A percentile compares a stretch with the other conserved stretches of the same genome.
phyloP scores from a whole-genome alignment of 2,113 vertebrate genomes.

The Glaucomys volans region DNA sequence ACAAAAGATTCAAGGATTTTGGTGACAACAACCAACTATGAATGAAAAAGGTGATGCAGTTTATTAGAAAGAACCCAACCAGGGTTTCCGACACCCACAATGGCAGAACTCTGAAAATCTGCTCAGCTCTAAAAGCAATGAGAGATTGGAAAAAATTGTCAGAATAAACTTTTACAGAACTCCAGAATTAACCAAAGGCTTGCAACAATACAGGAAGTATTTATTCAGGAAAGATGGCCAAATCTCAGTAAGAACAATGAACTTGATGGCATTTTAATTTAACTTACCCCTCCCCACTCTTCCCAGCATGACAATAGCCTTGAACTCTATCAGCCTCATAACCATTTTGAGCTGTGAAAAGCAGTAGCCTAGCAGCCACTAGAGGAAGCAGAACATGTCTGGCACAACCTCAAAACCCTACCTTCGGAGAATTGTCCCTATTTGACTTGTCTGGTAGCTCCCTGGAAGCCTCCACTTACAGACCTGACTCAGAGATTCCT shows the following conservation, averaged over 20 bases:
- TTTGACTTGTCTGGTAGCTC: background rate
- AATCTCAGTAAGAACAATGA: background rate
- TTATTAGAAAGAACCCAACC: background rate
- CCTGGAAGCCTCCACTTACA: background rate
- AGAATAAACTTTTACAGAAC: background rate
- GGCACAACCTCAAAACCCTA: too few relatives aligned
- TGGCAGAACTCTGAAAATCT: background rate
- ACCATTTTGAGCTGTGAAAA: background rate
- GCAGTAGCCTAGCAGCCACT: background rate
- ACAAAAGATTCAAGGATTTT: background rate
- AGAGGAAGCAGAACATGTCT: background rate
- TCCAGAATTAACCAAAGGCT: background rate
- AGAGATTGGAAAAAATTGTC: background rate
- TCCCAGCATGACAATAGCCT: background rate
- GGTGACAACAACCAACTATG: background rate
- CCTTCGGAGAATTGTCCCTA: background rate
- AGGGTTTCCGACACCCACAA: too few relatives aligned
- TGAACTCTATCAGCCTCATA: background rate
- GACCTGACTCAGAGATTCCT: background rate
- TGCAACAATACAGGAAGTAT: background rate
- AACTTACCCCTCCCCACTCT: background rate
- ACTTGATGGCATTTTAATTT: background rate
- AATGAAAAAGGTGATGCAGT: background rate
- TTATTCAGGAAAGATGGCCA: background rate
- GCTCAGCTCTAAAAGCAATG: background rate